Percentiles rank a stretch among this genome's conserved stretches.
phyloP scores from a whole-genome alignment of 2,888 invertebrate genomes.

The Exephanes ischioxanthus region DNA sequence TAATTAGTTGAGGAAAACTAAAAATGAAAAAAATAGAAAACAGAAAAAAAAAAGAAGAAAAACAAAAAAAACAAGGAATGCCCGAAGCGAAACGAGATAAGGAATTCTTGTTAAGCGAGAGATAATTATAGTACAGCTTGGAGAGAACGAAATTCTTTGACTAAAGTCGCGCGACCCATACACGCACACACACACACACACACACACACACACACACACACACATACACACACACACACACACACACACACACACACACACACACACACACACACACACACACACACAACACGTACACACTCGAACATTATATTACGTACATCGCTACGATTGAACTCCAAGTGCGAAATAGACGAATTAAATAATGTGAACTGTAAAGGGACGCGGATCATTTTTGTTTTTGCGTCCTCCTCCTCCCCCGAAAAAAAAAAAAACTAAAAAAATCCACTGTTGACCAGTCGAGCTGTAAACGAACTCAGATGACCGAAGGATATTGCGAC shows the following conservation, averaged over 20 bases:
- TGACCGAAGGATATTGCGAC: constrained; percentile 38
- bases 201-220: constrained; percentile 53
- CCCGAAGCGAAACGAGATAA: constrained; percentile 65
- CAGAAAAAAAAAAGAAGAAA: not conserved
- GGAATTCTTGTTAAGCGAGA: constrained; percentile 43
- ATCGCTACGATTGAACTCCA: constrained; percentile 34
- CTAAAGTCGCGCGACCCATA: constrained; percentile 46
- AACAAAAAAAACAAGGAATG: constrained; percentile 3
- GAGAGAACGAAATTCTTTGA: constrained; percentile 33
- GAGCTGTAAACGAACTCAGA: constrained; percentile 43
- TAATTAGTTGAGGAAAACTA: constrained; percentile 68
- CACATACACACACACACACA: constrained; percentile 48
- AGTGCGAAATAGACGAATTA: constrained; percentile 48
- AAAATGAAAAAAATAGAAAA: constrained; percentile 5
- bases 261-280: constrained; percentile 37
- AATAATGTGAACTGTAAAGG: constrained; percentile 50
- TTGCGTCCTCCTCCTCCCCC: not conserved
- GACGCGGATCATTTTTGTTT: constrained; percentile 42
- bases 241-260: constrained; percentile 58
- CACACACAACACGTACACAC: constrained; percentile 29
- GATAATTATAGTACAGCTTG: constrained; percentile 4
- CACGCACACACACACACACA: constrained; percentile 61
- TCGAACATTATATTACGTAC: constrained; percentile 37
- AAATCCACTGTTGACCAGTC: constrained; percentile 55
- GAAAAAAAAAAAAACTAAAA: constrained; percentile 3